A percentile compares a stretch with the other conserved stretches of the same genome.
phyloP scores from a whole-genome alignment of 2,888 invertebrate genomes.

The Rotaria sp. region DNA sequence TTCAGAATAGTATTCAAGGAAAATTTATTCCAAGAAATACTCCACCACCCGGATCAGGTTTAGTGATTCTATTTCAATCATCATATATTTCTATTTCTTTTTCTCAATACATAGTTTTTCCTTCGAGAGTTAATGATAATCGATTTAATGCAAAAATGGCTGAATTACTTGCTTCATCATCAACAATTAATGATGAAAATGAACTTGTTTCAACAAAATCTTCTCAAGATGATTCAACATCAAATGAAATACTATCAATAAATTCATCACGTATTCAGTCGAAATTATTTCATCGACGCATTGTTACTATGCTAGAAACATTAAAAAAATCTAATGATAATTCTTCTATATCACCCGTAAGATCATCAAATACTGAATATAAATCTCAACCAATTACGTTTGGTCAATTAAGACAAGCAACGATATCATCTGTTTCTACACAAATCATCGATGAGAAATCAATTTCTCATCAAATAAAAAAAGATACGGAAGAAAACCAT shows the following conservation, averaged over 20 bases:
- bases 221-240: not conserved
- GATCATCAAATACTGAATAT: not conserved
- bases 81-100: not conserved
- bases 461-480: not conserved
- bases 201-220: not conserved
- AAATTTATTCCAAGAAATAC: conserved; percentile 15
- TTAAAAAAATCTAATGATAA: not conserved
- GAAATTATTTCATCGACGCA: conserved; percentile 11
- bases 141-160: conserved; percentile 29
- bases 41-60: not conserved
- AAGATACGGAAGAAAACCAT: not conserved
- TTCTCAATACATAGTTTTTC: not conserved
- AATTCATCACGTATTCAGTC: not conserved
- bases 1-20: not conserved
- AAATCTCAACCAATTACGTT: conserved; percentile 26
- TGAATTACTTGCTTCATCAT: not conserved
- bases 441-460: not conserved
- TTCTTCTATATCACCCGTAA: not conserved
- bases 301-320: conserved; percentile 20
- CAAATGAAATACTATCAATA: not conserved
- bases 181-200: not conserved
- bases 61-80: not conserved
- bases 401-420: conserved; percentile 1
- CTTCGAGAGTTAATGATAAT: not conserved
- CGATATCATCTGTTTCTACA: not conserved